These are phyloP conservation scores for Pheosia gnoma DNA, from an alignment of 2,888 invertebrate genomes.

Conservation along the genomic window DNA sequence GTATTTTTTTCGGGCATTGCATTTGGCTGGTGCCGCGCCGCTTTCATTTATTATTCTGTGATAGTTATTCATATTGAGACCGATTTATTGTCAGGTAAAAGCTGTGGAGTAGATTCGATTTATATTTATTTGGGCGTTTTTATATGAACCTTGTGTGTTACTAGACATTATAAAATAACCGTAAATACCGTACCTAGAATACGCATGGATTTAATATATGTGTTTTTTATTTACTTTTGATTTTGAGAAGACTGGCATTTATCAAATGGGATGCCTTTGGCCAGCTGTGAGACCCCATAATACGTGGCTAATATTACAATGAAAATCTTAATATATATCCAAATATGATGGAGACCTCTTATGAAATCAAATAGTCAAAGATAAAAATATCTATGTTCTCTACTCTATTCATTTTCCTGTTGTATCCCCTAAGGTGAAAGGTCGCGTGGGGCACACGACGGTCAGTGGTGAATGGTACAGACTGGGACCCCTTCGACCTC, in stretches of 20 bases:
- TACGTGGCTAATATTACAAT: too few species aligned
- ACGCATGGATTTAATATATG: too few species aligned
- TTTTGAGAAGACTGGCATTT: too few species aligned
- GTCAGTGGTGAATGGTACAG: slow-evolving; percentile 79
- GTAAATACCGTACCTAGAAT: too few species aligned
- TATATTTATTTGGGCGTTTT: not conserved
- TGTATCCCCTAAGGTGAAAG: slow-evolving; percentile 77
- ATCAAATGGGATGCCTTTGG: too few species aligned
- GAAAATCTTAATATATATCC: too few species aligned
- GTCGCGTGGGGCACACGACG: slow-evolving; percentile 76
- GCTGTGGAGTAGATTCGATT: slow-evolving; percentile 48
- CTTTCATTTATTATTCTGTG: slow-evolving; percentile 79
- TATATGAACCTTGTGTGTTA: too few species aligned
- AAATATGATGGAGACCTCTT: too few species aligned
- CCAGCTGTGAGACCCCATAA: too few species aligned
- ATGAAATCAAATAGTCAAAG: too few species aligned
- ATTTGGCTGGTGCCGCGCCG: slow-evolving; percentile 63
- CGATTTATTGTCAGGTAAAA: slow-evolving; percentile 55
- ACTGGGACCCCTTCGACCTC: slow-evolving; percentile 57
- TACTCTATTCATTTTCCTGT: slow-evolving; percentile 49
- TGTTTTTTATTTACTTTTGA: too few species aligned
- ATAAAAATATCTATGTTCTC: slow-evolving; percentile 3
- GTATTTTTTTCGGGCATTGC: slow-evolving; percentile 62
- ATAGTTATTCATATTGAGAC: slow-evolving; percentile 75
- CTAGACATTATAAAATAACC: too few species aligned